Conservation (phyloP, 2,113 vertebrate species). For the Sebastes fasciatus region DNA sequence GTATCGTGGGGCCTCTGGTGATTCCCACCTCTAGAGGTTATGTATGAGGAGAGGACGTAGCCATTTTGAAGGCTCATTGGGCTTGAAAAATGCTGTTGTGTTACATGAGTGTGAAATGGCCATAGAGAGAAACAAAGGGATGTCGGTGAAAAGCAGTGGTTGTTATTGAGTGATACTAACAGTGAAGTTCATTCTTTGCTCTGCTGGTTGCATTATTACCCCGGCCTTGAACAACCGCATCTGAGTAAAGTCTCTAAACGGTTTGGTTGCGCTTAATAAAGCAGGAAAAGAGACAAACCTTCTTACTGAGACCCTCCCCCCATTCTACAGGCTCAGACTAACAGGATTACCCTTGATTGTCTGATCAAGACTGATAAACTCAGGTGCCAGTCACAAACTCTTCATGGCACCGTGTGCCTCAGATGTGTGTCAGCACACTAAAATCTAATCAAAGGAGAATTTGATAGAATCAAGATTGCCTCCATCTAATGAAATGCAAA, state of each 20-base stretch:
- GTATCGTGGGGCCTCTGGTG: too few species aligned
- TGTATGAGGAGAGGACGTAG: constrained; percentile 6
- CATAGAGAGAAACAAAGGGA: constrained; percentile 7
- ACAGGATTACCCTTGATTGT: constrained; percentile 79
- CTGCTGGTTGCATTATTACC: constrained; percentile 61
- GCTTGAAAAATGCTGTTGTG: constrained; percentile 24
- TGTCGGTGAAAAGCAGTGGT: constrained; percentile 16
- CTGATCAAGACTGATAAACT: constrained; percentile 79
- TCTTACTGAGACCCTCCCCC: constrained; percentile 32
- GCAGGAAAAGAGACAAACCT: constrained; percentile 67
- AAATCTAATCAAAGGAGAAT: constrained; percentile 81
- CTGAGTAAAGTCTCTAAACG: constrained; percentile 58
- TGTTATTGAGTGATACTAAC: constrained; percentile 39
- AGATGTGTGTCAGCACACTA: constrained; percentile 77
- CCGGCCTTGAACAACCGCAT: constrained; percentile 39
- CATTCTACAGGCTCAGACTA: constrained; percentile 52
- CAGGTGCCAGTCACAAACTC: constrained; percentile 78
- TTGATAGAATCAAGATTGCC: constrained; percentile 79
- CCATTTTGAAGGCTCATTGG: constrained; percentile 46
- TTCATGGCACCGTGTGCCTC: constrained; percentile 61
- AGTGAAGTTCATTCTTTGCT: constrained; percentile 58
- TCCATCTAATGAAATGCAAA: constrained; percentile 80
- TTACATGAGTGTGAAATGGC: constrained; percentile 26
- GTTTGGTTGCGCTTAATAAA: constrained; percentile 71
- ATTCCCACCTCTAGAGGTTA: too few species aligned